phyloP scores from a whole-genome alignment of 2,888 invertebrate genomes.

The Psylliodes chrysocephalus region DNA sequence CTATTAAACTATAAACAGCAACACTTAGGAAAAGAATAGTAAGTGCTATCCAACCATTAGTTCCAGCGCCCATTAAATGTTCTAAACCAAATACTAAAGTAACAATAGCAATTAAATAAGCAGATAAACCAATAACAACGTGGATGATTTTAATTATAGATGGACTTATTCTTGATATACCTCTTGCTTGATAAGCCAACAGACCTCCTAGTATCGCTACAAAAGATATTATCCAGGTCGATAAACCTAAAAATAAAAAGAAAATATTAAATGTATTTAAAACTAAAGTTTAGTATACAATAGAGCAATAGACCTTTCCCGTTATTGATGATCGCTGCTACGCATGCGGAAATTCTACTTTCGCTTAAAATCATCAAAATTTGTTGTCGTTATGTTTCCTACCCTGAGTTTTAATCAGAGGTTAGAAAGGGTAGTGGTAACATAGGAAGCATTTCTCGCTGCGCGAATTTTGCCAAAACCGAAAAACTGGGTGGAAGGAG shows the following conservation, averaged over 20 bases:
- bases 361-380: too few species aligned
- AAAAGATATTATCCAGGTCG: slow-evolving; percentile 42
- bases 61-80: slow-evolving; percentile 26
- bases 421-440: too few species aligned
- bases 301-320: too few species aligned
- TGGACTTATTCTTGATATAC: slow-evolving; percentile 21
- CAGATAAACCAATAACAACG: slow-evolving; percentile 35
- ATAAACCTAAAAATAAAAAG: slow-evolving; percentile 45
- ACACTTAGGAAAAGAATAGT: slow-evolving; percentile 39
- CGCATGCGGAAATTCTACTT: too few species aligned
- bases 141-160: slow-evolving; percentile 38
- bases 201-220: slow-evolving; percentile 38
- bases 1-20: slow-evolving; percentile 38
- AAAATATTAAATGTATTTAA: too few species aligned
- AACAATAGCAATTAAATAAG: slow-evolving; percentile 43
- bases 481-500: too few species aligned
- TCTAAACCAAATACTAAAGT: slow-evolving; percentile 41
- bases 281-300: too few species aligned
- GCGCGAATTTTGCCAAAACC: too few species aligned
- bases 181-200: slow-evolving; percentile 12
- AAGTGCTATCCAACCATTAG: slow-evolving; percentile 35
- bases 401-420: too few species aligned
- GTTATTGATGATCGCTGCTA: too few species aligned
- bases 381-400: too few species aligned
- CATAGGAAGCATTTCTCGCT: too few species aligned